phyloP scores from a whole-genome alignment of 1,140 invertebrate species.

The Andrena cerasifolii region DNA sequence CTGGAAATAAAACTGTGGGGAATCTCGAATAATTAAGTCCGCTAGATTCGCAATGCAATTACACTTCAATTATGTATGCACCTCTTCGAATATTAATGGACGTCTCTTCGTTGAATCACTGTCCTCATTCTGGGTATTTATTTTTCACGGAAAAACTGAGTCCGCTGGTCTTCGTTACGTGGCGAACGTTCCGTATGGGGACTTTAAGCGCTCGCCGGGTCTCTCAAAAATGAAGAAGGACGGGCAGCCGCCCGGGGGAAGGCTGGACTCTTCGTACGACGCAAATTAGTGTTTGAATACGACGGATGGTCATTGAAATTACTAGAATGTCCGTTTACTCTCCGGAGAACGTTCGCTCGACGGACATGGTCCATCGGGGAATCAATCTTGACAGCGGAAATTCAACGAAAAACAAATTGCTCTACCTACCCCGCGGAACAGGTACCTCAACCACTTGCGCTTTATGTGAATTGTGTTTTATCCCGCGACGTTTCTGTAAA shows the following conservation, averaged over 20 bases:
- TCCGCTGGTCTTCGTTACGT: no score
- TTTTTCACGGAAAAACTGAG: no score
- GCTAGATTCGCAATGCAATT: no score
- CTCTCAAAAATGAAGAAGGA: constrained; percentile 40
- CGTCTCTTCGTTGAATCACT: no score
- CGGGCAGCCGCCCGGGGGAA: constrained; percentile 25
- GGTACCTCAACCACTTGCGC: constrained; percentile 6
- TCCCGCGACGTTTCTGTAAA: neutral
- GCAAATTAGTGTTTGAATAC: constrained; percentile 62
- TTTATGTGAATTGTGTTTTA: neutral
- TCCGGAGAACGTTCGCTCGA: constrained; percentile 34
- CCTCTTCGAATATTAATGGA: no score
- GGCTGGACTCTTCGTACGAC: constrained; percentile 38
- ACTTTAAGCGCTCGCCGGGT: neutral
- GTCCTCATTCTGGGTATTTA: no score
- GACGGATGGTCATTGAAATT: constrained; percentile 69
- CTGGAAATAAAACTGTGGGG: neutral
- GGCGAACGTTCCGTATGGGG: neutral
- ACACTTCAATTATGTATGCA: no score
- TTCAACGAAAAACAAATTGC: constrained; percentile 66
- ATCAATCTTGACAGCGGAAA: constrained; percentile 67
- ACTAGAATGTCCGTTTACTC: constrained; percentile 61
- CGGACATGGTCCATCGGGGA: constrained; percentile 60
- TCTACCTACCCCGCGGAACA: neutral
- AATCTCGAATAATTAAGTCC: no score